Percentiles rank a stretch among this genome's conserved stretches.
These are phyloP conservation scores for Iphiclides podalirius DNA, from an alignment of 2,888 invertebrate genomes.

Conservation along the genomic window DNA sequence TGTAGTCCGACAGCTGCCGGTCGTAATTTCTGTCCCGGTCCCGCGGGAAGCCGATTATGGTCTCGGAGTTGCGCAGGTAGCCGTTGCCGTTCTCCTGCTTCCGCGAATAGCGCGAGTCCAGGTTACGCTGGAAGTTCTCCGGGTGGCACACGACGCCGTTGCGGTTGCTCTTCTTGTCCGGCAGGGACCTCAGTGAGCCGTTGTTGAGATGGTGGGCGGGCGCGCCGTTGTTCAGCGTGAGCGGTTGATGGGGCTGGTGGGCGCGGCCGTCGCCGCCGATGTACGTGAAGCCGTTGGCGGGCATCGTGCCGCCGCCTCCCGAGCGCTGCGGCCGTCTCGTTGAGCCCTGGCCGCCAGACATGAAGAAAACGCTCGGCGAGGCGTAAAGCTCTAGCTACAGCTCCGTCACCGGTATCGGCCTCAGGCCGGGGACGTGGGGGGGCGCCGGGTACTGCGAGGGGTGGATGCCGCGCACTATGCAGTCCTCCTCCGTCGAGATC, in stretches of 20 bases:
- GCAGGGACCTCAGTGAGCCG: slow-evolving; percentile 72
- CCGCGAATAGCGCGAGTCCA: slow-evolving; percentile 70
- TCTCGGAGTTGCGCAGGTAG: slow-evolving; percentile 70
- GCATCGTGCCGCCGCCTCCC: slow-evolving; percentile 81
- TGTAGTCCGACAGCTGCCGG: slow-evolving; percentile 57
- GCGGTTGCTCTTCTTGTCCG: slow-evolving; percentile 71
- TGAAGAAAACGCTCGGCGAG: slow-evolving; percentile 90
- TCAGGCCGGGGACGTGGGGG: slow-evolving; percentile 71
- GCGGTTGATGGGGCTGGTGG: slow-evolving; percentile 71
- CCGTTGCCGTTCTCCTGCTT: slow-evolving; percentile 78
- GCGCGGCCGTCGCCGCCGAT: slow-evolving; percentile 84
- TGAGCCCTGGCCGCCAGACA: slow-evolving; percentile 81
- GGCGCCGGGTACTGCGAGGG: slow-evolving; percentile 76
- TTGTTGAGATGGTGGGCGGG: slow-evolving; percentile 74
- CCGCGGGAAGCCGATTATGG: slow-evolving; percentile 64
- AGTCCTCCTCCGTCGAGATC: slow-evolving; percentile 91
- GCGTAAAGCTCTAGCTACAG: slow-evolving; percentile 98
- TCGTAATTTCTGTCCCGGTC: slow-evolving; percentile 43
- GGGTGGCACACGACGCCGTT: slow-evolving; percentile 70
- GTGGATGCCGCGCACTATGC: slow-evolving; percentile 85
- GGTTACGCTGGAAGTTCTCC: slow-evolving; percentile 74
- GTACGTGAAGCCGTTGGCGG: slow-evolving; percentile 88
- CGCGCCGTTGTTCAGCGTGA: slow-evolving; percentile 75
- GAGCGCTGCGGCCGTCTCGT: slow-evolving; percentile 73
- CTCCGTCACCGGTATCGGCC: slow-evolving; percentile 92